Percentiles rank a stretch among this genome's conserved stretches.
Conservation (phyloP, 2,113 vertebrate species). For the Rattus norvegicus region DNA sequence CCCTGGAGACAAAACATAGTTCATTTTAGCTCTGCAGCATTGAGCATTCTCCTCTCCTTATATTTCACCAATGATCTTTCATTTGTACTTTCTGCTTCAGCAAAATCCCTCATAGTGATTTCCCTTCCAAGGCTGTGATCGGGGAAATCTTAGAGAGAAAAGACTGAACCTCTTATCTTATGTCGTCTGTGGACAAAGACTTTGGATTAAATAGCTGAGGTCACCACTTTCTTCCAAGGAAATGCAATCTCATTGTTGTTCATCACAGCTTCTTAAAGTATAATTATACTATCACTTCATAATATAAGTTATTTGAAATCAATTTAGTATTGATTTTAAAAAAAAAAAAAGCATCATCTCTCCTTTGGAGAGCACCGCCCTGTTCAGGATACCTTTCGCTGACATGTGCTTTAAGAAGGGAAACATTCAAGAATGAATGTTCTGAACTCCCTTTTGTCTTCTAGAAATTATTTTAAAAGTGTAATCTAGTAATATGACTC, state of each 20-base stretch:
- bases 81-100: constrained; percentile 60
- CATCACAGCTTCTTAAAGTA: not conserved
- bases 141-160: constrained; percentile 32
- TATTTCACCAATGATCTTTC: constrained; percentile 44
- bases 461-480: not conserved
- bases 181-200: not conserved
- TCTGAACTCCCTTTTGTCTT: not conserved
- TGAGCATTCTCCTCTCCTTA: constrained; percentile 14
- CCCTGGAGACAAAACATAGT: constrained; percentile 57
- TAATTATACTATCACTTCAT: not conserved
- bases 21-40: constrained; percentile 9
- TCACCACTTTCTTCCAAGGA: constrained; percentile 12
- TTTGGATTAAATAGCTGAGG: not conserved
- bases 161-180: constrained; percentile 2
- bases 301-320: constrained; percentile 45
- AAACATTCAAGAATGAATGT: constrained; percentile 22
- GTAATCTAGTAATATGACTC: not conserved
- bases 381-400: not conserved
- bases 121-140: not conserved
- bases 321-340: not conserved
- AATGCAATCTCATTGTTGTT: constrained; percentile 23
- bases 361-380: not conserved
- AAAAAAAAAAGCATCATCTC: not conserved
- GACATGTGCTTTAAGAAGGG: not conserved
- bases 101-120: not conserved